Conservation (phyloP, 2,888 invertebrate species). For the Catocala nupta region DNA sequence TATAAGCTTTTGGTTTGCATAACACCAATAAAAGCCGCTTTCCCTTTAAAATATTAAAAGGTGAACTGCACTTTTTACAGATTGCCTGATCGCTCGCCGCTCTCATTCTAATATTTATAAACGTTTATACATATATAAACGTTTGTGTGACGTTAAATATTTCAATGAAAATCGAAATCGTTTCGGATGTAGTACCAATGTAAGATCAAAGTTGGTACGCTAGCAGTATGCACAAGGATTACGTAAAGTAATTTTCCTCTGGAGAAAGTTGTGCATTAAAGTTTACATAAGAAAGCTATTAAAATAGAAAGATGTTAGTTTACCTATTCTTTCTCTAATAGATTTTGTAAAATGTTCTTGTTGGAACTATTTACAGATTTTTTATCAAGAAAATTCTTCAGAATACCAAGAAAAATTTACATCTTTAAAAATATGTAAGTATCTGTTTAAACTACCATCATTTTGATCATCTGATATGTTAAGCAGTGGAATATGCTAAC, state of each 20-base stretch:
- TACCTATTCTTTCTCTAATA: too few relatives aligned
- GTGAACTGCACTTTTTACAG: conserved; percentile 2
- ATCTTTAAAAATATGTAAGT: too few relatives aligned
- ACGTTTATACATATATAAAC: too few relatives aligned
- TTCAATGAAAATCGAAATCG: not conserved
- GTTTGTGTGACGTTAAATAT: not conserved
- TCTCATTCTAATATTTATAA: not conserved
- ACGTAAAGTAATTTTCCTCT: not conserved
- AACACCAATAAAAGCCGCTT: not conserved
- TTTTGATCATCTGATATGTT: too few relatives aligned
- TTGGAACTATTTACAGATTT: too few relatives aligned
- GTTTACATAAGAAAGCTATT: conserved; percentile 3
- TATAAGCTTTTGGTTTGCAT: not conserved
- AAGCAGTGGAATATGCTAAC: too few relatives aligned
- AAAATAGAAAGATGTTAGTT: not conserved
- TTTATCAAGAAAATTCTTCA: too few relatives aligned
- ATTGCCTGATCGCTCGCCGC: not conserved
- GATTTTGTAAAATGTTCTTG: too few relatives aligned
- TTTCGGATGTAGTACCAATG: not conserved
- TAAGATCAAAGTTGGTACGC: conserved; percentile 10
- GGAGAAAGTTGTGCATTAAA: not conserved
- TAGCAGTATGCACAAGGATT: not conserved
- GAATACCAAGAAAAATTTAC: too few relatives aligned
- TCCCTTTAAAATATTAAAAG: conserved; percentile 2
- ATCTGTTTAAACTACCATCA: too few relatives aligned